These are phyloP conservation scores for Oxytorus armatus DNA, from an alignment of 2,888 invertebrate species.

Conservation along the genomic window DNA sequence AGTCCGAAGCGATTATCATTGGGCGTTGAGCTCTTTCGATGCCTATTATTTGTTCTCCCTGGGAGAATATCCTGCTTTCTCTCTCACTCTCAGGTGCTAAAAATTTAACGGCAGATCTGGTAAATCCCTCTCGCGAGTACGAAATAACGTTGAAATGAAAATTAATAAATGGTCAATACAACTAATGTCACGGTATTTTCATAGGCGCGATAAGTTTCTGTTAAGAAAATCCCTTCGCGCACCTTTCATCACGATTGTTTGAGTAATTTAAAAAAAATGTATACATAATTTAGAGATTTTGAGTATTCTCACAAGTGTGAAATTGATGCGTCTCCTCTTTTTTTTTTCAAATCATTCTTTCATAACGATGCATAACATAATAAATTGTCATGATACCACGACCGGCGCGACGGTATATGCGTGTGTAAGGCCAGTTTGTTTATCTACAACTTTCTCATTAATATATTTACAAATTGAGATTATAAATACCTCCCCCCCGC, in stretches of 20 bases:
- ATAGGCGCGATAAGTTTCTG: background rate
- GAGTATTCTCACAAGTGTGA: background rate
- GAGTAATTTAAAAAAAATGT: conserved; percentile 1
- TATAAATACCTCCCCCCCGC: conserved; percentile 1
- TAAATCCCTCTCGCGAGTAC: conserved; percentile 23
- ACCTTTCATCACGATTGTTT: conserved; percentile 2
- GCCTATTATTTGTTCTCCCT: background rate
- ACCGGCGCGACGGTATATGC: conserved; percentile 30
- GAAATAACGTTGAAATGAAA: conserved; percentile 51
- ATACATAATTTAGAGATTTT: background rate
- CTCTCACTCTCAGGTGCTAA: too few species aligned
- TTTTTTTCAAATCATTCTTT: conserved; percentile 11
- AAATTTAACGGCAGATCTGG: conserved; percentile 38
- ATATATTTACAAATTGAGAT: conserved; percentile 57
- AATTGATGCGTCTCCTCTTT: background rate
- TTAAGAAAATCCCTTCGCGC: background rate
- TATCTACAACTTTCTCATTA: conserved; percentile 53
- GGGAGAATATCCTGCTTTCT: conserved; percentile 22
- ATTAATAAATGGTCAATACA: conserved; percentile 50
- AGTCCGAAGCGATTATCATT: conserved; percentile 65
- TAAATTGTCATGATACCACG: conserved; percentile 38
- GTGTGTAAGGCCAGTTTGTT: conserved; percentile 43
- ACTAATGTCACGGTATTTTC: conserved; percentile 47
- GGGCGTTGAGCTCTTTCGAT: conserved; percentile 63
- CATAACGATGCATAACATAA: conserved; percentile 18